Base-by-base conservation (phyloP, 2,888 invertebrate species). In the Epirrhoe tristata region DNA sequence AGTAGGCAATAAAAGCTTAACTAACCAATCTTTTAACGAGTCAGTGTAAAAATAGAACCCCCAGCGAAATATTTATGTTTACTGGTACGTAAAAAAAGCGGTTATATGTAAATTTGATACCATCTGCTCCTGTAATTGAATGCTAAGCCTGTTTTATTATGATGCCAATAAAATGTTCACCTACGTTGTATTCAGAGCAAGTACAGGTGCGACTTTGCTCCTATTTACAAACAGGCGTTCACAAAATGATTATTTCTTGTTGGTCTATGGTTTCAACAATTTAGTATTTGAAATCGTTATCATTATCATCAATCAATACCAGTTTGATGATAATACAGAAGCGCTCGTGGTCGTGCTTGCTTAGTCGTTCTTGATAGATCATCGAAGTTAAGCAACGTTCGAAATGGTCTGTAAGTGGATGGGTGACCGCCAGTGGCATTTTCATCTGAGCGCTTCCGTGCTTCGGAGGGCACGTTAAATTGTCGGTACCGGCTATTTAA, bases 111-210 rank as follows among this genome's bases (percentile, higher is more conserved):
- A 78, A 80, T 78, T 76, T 66, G 73, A 67, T 66, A 77, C 73
- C 76, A 78, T 80, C 76, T 80, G 76, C 74, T 76, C 67, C 74
- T 75, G 76, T 72, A 66, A 74, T 76, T 73, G 75, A 73, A 75
- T 76, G 71, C 63, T 75, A 73, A 76, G 72, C 66, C 71, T 75
- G 75, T 68, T 76, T 75, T 75, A 78, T 71, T 73, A 73, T 70
- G 70, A 73, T 75, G 72, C 71, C 73, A 78, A 76, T 76, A 74
- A 77, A 74, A 74, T 62, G 67, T 77, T 77, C 83, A 85, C 86
- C 87, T 86, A 75, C 69, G 67, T 63, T 73, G 77, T 77, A 74
- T 71, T 78, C 68, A 76, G 67, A 77, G 86, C 86, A 84, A 83
- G 43, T 63, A 57, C 59, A 69, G 71, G 69, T 71, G 69, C 57